Conservation (phyloP, 2,797 vertebrate species). For the Oreonectes daqikongensis region DNA sequence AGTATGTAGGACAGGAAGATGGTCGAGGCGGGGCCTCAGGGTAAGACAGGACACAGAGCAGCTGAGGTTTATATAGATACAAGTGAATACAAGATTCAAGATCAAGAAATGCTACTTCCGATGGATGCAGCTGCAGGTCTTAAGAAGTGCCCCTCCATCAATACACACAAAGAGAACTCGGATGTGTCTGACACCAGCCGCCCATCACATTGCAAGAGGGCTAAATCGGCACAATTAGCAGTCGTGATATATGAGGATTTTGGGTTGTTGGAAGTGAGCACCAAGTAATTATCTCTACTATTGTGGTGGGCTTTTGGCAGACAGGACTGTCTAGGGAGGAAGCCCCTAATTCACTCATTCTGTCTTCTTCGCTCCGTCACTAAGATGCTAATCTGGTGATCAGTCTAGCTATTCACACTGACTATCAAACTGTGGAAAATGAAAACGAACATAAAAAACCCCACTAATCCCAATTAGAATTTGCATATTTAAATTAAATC, state of each 20-base stretch:
- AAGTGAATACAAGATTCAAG: conserved; percentile 38
- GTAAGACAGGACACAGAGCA: conserved; percentile 9
- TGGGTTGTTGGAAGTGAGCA: conserved; percentile 37
- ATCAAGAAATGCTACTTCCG: conserved; percentile 9
- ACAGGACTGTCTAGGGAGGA: conserved; percentile 21
- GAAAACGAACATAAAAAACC: background rate
- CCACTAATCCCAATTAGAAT: conserved; percentile 56
- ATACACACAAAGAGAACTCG: conserved; percentile 36
- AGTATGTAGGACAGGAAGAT: conserved; percentile 34
- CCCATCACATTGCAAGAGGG: conserved; percentile 13
- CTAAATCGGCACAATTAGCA: conserved; percentile 45
- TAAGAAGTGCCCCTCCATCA: conserved; percentile 13
- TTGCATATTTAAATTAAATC: conserved; percentile 55
- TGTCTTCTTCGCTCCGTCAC: conserved; percentile 22
- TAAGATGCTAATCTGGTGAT: conserved; percentile 54
- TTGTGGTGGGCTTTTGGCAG: conserved; percentile 44
- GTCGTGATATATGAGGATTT: conserved; percentile 33
- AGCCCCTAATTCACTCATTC: conserved; percentile 21
- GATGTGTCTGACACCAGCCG: background rate
- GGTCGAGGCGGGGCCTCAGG: conserved; percentile 21
- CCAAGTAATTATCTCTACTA: conserved; percentile 52
- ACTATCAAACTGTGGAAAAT: conserved; percentile 34
- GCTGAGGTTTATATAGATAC: background rate
- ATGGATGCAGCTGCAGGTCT: conserved; percentile 45
- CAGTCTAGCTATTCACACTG: conserved; percentile 46